Evolutionary conservation across 2,888 invertebrate species (phyloP).

Genomic region (Laspeyria flexula): DNA sequence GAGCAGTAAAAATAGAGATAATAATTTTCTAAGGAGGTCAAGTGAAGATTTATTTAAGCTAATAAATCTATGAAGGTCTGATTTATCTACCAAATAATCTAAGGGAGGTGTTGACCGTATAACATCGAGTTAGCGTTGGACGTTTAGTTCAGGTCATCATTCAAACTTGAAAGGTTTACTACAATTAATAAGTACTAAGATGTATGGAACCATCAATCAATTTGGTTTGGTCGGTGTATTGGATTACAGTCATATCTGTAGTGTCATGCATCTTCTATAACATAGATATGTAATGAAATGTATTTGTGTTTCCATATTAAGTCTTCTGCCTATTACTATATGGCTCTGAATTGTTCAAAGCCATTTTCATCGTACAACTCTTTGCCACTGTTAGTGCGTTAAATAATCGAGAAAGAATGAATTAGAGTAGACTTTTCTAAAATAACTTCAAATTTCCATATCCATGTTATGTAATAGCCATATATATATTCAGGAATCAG

Average conservation of each 20-base stretch:
- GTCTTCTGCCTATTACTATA: no score
- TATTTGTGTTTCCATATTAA: no score
- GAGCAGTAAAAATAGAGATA: not conserved
- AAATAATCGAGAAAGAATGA: no score
- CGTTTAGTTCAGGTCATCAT: not conserved
- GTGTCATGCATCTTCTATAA: not conserved
- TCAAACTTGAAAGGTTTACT: not conserved
- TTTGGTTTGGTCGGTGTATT: not conserved
- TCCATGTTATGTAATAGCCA: no score
- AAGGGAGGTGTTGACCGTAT: constrained; percentile 4
- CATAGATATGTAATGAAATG: no score
- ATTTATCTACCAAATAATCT: constrained; percentile 19
- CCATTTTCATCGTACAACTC: no score
- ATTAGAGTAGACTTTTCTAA: no score
- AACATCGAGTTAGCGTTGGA: not conserved
- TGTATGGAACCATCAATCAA: constrained; percentile 3
- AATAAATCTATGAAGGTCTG: constrained; percentile 20
- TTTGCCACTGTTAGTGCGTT: no score
- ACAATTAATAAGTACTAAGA: constrained; percentile 5
- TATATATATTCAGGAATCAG: no score
- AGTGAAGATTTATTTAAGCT: constrained; percentile 11
- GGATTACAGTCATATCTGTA: not conserved
- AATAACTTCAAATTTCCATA: no score
- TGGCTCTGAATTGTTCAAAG: no score
- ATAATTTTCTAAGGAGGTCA: constrained; percentile 6